Evolutionary conservation across 2,113 vertebrate genomes (phyloP), one percentile per base, ranked within the genome.

Genomic region (Cavia porcellus): DNA sequence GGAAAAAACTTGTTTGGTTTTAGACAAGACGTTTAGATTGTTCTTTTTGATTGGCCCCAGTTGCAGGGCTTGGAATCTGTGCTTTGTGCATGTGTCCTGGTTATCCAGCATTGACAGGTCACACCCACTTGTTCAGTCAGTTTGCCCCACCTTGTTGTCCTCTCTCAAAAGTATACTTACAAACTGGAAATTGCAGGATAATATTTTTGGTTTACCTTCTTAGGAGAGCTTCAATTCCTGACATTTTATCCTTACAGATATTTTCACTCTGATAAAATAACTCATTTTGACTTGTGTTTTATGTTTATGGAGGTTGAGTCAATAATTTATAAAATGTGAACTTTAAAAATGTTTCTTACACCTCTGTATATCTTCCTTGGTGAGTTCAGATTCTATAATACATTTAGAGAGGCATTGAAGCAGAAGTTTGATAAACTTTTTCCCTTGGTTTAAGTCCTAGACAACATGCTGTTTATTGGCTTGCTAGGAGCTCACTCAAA

Each of bases 241-340:
- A 88, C 38, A 52, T 50, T 92, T 92, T 95, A 86, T 89, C 32
- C 45, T 93, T 72, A 88, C 25, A 47, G 11, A 11, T 38, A 74
- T 66, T 86, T 96, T 86, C 35, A 95, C 42, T 84, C 91, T 13
- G 8, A 72, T 82, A 45, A 45, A 66, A 22, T 86, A 12, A 70
- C 13, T 95, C 52, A 80, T 1, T 90, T 97, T 97, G 15, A 83
- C 61, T 83, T 93, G 93, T 57, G 6, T 79, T 85, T 81, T 88
- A 50, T 86, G 35, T 35, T 55, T 88, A 22, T 92, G 15, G 35
- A 94, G 30, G 32, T 45, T 61, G 55, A 93, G 19, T 25, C 50
- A 50, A 17, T 20, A 87, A 32, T 45, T 66, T 52, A 59, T 86
- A 70, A 38, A 66, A 79, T 86, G 7, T 80, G 15, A 96, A 89